Evolutionary conservation across 2,888 invertebrate species (phyloP), one percentile per base, ranked within the genome.

Genomic region (Congeria kusceri): DNA sequence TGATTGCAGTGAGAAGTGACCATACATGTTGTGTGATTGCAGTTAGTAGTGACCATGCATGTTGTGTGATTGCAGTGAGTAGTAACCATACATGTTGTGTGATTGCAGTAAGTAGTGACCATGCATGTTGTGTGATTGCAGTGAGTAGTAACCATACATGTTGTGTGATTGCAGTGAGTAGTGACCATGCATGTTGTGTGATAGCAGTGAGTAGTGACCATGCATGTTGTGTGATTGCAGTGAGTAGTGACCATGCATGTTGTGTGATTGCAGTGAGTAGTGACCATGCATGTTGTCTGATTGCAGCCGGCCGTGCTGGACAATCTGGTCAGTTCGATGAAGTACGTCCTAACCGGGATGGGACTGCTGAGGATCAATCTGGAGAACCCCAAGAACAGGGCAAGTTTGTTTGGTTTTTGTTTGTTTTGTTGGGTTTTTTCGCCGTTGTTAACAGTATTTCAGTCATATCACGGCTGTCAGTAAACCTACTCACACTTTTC

Each of bases 271-370:
- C 23, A 32, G 9, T 9, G 9, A 7, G 32, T 32, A 9, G 9
- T 32, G 32, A 7, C 4, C 9, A 9, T 32, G 32, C 9, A 32
- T 32, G 32, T 32, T 4, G 23, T 32, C 28, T 65, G 11, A 25
- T 90, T 90, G 47, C 94, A 95, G 87, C 95, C 95, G 0, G 95
- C 95, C 3, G 95, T 96, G 28, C 90, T 95, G 83, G 95, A 96
- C 89, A 96, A 96, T 92, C 93, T 96, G 28, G 91, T 95, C 63
- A 95, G 95, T 23, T 96, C 95, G 23, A 95, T 96, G 95, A 95
- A 95, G 92, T 96, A 95, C 93, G 95, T 95, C 20, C 94, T 96
- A 18, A 95, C 95, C 80, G 95, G 95, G 59, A 96, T 96, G 96
- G 95, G 95, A 20, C 92, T 95, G 63, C 93, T 96, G 13, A 89